Evolutionary conservation across 1,140 invertebrate genomes (phyloP).

Genomic region (Scaptomyza graminum): DNA sequence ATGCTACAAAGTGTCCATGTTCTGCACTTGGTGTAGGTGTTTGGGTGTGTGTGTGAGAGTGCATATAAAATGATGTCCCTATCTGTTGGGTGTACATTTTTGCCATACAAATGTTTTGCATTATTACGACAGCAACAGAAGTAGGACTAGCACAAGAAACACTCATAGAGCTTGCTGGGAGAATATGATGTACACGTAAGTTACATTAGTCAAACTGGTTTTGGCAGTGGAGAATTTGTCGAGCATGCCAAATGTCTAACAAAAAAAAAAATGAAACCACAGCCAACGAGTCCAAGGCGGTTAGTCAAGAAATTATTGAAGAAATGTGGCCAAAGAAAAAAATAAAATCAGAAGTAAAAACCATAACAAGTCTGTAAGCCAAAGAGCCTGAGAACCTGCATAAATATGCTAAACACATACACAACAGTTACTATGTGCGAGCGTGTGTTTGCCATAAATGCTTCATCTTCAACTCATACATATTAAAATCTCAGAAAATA

Average conservation of each 20-base stretch:
- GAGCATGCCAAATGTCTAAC: slow-evolving; percentile 56
- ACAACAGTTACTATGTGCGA: slow-evolving; percentile 39
- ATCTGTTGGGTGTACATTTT: slow-evolving; percentile 36
- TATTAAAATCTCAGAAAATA: slow-evolving; percentile 80
- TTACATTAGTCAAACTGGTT: slow-evolving; percentile 72
- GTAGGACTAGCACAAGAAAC: background rate
- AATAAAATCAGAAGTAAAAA: background rate
- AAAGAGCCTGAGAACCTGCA: slow-evolving; percentile 32
- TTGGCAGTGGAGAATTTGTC: slow-evolving; percentile 60
- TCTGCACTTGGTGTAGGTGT: background rate
- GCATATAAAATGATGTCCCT: slow-evolving; percentile 50
- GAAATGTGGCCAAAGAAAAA: slow-evolving; percentile 26
- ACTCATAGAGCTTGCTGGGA: slow-evolving; percentile 8
- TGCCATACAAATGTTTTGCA: slow-evolving; percentile 73
- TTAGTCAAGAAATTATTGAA: slow-evolving; percentile 58
- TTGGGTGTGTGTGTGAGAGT: slow-evolving; percentile 1
- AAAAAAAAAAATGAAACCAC: background rate
- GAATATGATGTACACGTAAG: slow-evolving; percentile 65
- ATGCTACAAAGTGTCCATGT: slow-evolving; percentile 37
- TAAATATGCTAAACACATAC: slow-evolving; percentile 73
- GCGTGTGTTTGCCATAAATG: slow-evolving; percentile 55
- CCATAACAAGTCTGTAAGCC: background rate
- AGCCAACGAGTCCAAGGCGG: slow-evolving; percentile 6
- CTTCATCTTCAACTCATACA: slow-evolving; percentile 78
- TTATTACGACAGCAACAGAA: slow-evolving; percentile 53